Evolutionary conservation across 2,888 invertebrate genomes (phyloP).

Genomic region (Lacanobia wlatinum): DNA sequence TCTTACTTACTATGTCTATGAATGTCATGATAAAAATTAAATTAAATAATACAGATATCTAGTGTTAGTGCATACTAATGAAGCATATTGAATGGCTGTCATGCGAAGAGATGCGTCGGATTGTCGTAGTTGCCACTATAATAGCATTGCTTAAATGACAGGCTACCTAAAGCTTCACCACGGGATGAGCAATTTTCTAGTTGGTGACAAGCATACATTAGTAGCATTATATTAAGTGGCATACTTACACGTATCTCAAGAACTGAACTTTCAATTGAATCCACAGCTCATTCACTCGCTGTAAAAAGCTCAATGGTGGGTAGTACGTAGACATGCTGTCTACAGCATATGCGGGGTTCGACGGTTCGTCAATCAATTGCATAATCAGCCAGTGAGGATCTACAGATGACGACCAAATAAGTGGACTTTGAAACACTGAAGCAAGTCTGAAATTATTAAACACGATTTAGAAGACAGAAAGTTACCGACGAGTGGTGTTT

Average conservation of each 20-base stretch:
- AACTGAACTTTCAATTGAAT: slow-evolving; percentile 41
- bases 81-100: neutral
- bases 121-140: neutral
- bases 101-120: neutral
- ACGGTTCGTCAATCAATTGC: slow-evolving; percentile 72
- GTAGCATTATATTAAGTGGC: neutral
- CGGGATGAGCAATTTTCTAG: neutral
- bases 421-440: slow-evolving; percentile 73
- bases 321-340: slow-evolving; percentile 60
- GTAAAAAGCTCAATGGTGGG: slow-evolving; percentile 74
- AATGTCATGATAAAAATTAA: neutral
- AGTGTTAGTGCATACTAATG: neutral
- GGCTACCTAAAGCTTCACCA: neutral
- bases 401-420: slow-evolving; percentile 73
- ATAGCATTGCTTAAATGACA: too few species aligned
- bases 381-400: slow-evolving; percentile 75
- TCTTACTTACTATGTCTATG: neutral
- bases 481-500: neutral
- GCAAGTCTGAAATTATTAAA: slow-evolving; percentile 69
- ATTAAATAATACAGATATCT: too few species aligned
- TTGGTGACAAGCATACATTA: neutral
- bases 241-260: slow-evolving; percentile 61
- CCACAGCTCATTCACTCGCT: slow-evolving; percentile 72
- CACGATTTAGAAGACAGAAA: neutral
- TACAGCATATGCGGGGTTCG: slow-evolving; percentile 76